Evolutionary conservation across 2,888 invertebrate species (phyloP).

Genomic region (Agriopis marginaria): DNA sequence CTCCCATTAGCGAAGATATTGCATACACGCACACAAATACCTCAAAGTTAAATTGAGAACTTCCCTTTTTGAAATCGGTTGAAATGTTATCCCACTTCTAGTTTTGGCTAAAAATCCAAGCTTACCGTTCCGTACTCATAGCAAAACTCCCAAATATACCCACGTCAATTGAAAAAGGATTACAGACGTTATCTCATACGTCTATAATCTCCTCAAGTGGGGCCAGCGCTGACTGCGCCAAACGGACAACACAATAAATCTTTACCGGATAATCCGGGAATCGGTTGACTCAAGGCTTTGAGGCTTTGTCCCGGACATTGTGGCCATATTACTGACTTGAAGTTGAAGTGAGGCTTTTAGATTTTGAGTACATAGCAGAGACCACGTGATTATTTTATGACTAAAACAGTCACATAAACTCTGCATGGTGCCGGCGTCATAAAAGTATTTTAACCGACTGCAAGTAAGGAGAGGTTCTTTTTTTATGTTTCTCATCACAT

Average conservation of each 20-base stretch:
- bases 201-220: conserved; percentile 61
- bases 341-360: not conserved
- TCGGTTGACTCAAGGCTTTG: conserved; percentile 43
- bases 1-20: too few relatives aligned
- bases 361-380: not conserved
- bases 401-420: too few relatives aligned
- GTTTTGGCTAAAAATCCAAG: not conserved
- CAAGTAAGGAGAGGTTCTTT: too few relatives aligned
- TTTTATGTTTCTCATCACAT: too few relatives aligned
- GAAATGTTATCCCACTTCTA: too few relatives aligned
- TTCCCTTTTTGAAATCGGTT: too few relatives aligned
- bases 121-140: not conserved
- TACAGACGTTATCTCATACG: conserved; percentile 44
- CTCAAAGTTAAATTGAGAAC: too few relatives aligned
- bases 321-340: conserved; percentile 18
- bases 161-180: conserved; percentile 47
- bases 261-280: conserved; percentile 43
- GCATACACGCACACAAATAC: too few relatives aligned
- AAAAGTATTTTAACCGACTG: too few relatives aligned
- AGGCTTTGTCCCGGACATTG: conserved; percentile 24
- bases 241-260: conserved; percentile 47
- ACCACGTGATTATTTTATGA: too few relatives aligned
- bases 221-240: conserved; percentile 46
- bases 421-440: too few relatives aligned
- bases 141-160: conserved; percentile 33